Conservation (phyloP, 2,113 vertebrate species). For the Hepsetus odoe region DNA sequence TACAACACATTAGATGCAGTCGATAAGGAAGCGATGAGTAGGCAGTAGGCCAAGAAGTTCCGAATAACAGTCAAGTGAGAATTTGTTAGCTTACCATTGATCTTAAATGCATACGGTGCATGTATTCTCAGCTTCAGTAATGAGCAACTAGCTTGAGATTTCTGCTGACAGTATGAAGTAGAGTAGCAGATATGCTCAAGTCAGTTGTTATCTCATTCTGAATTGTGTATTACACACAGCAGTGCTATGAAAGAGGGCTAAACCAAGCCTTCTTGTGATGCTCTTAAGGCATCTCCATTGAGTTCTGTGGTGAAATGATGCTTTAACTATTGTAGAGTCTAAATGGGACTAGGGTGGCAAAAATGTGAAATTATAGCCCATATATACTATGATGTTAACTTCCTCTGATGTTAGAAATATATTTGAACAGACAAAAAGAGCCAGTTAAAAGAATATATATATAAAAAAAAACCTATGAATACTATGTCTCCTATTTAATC, state of each 20-base stretch:
- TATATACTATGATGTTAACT: too few species aligned
- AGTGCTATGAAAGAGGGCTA: background rate
- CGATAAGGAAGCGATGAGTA: constrained; percentile 11
- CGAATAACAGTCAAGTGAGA: constrained; percentile 16
- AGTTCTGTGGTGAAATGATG: too few species aligned
- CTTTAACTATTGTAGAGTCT: too few species aligned
- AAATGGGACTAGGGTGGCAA: too few species aligned
- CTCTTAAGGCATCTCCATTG: too few species aligned
- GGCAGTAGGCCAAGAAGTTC: background rate
- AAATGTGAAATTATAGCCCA: too few species aligned
- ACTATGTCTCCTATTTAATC: too few species aligned
- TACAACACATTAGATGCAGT: background rate
- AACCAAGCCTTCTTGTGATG: background rate
- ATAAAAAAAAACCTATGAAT: too few species aligned
- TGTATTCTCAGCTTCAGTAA: background rate
- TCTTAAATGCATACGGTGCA: background rate
- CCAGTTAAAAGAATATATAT: too few species aligned
- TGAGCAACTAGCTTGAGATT: background rate
- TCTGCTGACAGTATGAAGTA: background rate
- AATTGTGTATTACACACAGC: background rate
- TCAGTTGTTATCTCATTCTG: constrained; percentile 2
- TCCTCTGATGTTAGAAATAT: too few species aligned
- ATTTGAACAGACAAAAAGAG: too few species aligned
- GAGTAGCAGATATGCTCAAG: background rate
- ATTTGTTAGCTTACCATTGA: constrained; percentile 6